Conservation (phyloP, 2,113 vertebrate genomes). For the Melierax canorus region DNA sequence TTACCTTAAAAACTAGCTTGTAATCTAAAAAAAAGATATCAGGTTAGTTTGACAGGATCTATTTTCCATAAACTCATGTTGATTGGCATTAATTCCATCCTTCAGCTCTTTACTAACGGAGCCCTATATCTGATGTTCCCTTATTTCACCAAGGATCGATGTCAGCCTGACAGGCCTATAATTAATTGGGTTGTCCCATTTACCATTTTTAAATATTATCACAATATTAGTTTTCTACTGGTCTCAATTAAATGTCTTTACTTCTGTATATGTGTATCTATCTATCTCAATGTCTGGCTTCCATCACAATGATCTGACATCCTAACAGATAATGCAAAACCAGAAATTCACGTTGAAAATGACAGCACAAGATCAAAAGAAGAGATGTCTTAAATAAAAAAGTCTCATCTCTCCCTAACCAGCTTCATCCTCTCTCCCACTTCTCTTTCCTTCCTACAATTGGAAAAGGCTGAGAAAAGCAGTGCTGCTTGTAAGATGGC, state of each 20-base stretch:
- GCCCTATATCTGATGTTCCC: slow-evolving; percentile 19
- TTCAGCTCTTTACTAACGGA: slow-evolving; percentile 30
- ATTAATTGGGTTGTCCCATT: slow-evolving; percentile 47
- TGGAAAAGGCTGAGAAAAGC: background rate
- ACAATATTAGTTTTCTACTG: slow-evolving; percentile 36
- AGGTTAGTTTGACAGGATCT: slow-evolving; percentile 55
- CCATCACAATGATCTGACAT: background rate
- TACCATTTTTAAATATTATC: slow-evolving; percentile 55
- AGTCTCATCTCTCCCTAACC: background rate
- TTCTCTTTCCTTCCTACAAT: background rate
- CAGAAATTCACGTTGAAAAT: background rate
- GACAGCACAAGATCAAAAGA: slow-evolving; percentile 1
- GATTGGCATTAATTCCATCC: slow-evolving; percentile 62
- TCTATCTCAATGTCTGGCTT: background rate
- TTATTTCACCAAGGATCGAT: slow-evolving; percentile 42
- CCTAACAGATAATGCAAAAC: background rate
- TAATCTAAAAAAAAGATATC: background rate
- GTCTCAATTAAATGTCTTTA: slow-evolving; percentile 49
- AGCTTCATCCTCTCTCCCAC: background rate
- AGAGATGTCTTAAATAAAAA: background rate
- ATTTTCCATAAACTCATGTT: slow-evolving; percentile 51
- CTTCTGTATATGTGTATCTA: background rate
- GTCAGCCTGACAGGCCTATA: slow-evolving; percentile 43
- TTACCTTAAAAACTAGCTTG: slow-evolving; percentile 16
- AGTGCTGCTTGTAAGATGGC: background rate